Base-by-base conservation (phyloP, 64 coral and sea anemone species). In the Pocillopora damicornis region DNA sequence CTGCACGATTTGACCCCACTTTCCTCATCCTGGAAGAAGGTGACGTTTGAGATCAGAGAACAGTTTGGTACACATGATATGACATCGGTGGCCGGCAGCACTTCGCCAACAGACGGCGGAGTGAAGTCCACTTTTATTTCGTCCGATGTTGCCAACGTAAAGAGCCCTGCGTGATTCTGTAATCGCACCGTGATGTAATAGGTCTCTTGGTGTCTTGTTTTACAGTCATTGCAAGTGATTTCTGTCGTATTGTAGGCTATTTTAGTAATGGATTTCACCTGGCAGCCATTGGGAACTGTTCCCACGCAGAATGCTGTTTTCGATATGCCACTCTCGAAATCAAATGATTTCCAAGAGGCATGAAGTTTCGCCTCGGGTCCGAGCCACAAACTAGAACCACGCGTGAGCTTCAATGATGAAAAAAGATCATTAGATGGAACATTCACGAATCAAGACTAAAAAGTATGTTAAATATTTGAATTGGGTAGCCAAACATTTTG, bases 221-320 rank as follows among this genome's bases (percentile, higher is more conserved):
- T 72, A 74, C 94, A 97, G 76, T 93, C 78, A 58, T 79, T 58
- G 78, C 94, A 97, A 16, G 94, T 90, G 12, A 93, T 78, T 9
- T 66, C 56, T 20, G 51, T 80, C 11, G 77, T 30, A 76, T 79
- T 95, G 68, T 18, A 11, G 13, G 75, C 65, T 20, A 95, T 58
- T 9, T 63, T 25, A 58, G 73, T 74, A 81, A 95, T 95, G 58
- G 60, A 67, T 82, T 89, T 76, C 18, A 92, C 37, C 74, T 95
- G 94, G 67, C 94, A 95, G 71, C 94, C 87, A 17, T 73, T 80
- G 16, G 74, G 51, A 7, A 75, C 87, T 13, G 90, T 86, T 75
- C 94, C 94, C 56, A 95, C 76, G 60, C 94, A 92, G 15, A 92
- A 95, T 69, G 92, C 94, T 58, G 76, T 95, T n/a, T 86, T 89